Evolutionary conservation across 2,113 vertebrate genomes (phyloP).

Genomic region (Onychostoma macrolepis): DNA sequence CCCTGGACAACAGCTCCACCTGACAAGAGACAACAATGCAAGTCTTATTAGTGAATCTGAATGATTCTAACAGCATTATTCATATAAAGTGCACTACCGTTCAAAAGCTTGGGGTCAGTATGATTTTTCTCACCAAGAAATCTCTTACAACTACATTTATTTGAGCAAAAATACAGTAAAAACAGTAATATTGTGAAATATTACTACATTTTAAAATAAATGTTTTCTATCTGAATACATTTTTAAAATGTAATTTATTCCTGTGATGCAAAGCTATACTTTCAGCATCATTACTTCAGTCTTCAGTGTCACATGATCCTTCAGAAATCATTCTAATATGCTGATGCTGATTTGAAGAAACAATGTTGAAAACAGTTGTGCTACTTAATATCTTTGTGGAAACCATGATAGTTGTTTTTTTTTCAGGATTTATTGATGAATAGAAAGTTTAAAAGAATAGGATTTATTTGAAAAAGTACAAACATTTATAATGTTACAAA

Average conservation of each 20-base stretch:
- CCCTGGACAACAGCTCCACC: constrained; percentile 85
- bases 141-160: neutral
- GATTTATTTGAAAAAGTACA: too few relatives aligned
- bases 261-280: too few relatives aligned
- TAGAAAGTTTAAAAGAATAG: too few relatives aligned
- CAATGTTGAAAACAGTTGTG: too few relatives aligned
- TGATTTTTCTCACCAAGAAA: neutral
- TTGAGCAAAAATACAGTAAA: neutral
- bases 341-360: neutral
- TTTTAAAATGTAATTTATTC: too few relatives aligned
- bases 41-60: neutral
- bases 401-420: too few relatives aligned
- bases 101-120: neutral
- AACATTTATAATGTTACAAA: too few relatives aligned
- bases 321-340: neutral
- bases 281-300: neutral
- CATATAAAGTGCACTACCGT: neutral
- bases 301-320: neutral
- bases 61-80: neutral
- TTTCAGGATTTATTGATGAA: too few relatives aligned
- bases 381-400: too few relatives aligned
- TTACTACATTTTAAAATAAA: too few relatives aligned
- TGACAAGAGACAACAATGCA: constrained; percentile 52
- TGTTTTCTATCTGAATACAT: too few relatives aligned
- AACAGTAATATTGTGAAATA: too few relatives aligned